A percentile compares a stretch with the other conserved stretches of the same genome.
Evolutionary conservation across 2,797 vertebrate genomes (phyloP).

Genomic region (Malurus leucopterus): DNA sequence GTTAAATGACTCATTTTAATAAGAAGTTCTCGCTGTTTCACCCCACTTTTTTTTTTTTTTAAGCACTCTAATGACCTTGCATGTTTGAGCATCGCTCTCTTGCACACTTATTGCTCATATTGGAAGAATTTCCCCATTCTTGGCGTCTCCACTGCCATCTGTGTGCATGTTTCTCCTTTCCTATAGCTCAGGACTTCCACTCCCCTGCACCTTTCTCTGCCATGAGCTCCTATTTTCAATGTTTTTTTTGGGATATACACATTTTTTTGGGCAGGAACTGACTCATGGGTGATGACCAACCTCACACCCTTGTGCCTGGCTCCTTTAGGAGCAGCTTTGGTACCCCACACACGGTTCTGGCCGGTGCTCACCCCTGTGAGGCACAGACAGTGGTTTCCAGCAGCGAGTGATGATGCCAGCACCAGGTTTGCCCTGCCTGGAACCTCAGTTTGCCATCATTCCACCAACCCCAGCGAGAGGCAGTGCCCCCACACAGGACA

Average conservation of each 20-base stretch:
- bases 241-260: background rate
- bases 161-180: background rate
- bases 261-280: background rate
- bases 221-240: background rate
- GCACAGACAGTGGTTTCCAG: background rate
- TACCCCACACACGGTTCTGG: background rate
- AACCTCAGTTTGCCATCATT: background rate
- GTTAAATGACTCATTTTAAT: constrained; percentile 15
- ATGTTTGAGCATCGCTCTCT: background rate
- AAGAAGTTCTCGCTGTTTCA: constrained; percentile 11
- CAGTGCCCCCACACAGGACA: too few relatives aligned
- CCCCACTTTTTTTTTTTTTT: background rate
- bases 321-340: background rate
- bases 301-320: fast-evolving
- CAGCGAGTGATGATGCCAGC: background rate
- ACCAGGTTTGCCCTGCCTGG: background rate
- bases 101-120: background rate
- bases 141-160: background rate
- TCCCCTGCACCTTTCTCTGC: background rate
- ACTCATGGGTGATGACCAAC: fast-evolving
- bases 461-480: background rate
- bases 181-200: background rate
- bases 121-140: background rate
- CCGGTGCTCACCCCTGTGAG: background rate
- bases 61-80: background rate